Evolutionary conservation across 1,140 invertebrate genomes (phyloP).

Genomic region (Heliothis subflexa): DNA sequence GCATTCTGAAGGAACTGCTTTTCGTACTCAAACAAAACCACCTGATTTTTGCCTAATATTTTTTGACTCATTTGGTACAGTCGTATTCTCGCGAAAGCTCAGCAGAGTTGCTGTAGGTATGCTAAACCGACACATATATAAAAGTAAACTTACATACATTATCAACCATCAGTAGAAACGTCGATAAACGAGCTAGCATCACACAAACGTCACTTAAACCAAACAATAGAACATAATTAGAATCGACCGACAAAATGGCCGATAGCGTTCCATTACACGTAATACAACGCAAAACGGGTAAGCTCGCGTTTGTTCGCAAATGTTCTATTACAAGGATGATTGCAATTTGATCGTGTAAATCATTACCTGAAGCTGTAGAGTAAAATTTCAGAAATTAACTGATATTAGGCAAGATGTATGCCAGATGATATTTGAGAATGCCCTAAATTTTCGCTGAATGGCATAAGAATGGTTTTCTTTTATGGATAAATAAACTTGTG

Average conservation of each 20-base stretch:
- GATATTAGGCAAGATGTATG: slow-evolving; percentile 8
- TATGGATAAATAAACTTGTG: too few species aligned
- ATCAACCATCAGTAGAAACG: background rate
- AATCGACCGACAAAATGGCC: slow-evolving; percentile 16
- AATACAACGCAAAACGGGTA: background rate
- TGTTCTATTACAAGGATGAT: slow-evolving; percentile 35
- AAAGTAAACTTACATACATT: too few species aligned
- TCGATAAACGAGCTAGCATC: background rate
- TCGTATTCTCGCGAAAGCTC: too few species aligned
- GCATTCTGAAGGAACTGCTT: too few species aligned
- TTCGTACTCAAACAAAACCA: too few species aligned
- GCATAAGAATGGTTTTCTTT: too few species aligned
- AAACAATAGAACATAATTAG: slow-evolving; percentile 33
- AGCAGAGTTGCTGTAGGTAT: too few species aligned
- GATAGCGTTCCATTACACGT: slow-evolving; percentile 21
- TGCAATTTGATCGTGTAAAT: slow-evolving; percentile 23
- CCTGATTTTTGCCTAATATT: too few species aligned
- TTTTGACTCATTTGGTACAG: too few species aligned
- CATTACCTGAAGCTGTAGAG: slow-evolving; percentile 13
- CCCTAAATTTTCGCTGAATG: too few species aligned
- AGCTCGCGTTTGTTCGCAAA: background rate
- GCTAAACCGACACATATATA: too few species aligned
- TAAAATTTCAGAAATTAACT: background rate
- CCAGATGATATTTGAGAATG: too few species aligned
- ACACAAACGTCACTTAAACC: slow-evolving; percentile 4